Base-by-base conservation (phyloP, 1,140 invertebrate genomes). In the Temnothorax longispinosus region DNA sequence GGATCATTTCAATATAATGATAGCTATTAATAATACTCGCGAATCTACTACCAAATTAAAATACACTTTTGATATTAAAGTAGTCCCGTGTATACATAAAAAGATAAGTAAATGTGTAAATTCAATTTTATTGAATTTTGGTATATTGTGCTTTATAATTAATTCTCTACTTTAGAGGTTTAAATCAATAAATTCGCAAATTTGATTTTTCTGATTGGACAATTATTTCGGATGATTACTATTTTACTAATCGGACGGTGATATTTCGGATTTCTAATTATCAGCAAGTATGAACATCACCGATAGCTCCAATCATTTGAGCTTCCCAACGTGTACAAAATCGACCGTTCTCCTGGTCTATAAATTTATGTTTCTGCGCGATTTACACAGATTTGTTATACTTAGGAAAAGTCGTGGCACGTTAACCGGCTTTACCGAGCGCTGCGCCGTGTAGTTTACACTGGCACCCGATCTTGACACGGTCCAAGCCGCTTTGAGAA, bases 381-480 rank as follows among this genome's bases (percentile, higher is more conserved):
- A 35, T 56, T 15, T n/a, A n/a, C 11, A 50, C 3, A 50, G 18
- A 67, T 89, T 74, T 89, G 78, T 89, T 87, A 84, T 84, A 75
- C 67, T 35, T 85, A 41, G 56, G 74, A 65, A 85, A 90, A 90
- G 87, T 89, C 64, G 54, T 60, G 60, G 44, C 67, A 50, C 64
- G 88, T 89, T 84, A 85, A 84, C 54, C 72, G 62, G 86, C 75
- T 90, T 90, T 77, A 82, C 82, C 74, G 58, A 58, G 54, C 80
- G 86, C 50, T 60, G 44, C 21, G 56, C 58, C 69, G n/a, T 60
- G 56, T 72, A 88, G 90, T 91, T 91, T 91, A 89, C 90, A 77
- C 86, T 91, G 74, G 86, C 86, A 50, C 35, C 78, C 76, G 88
- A 90, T 91, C 87, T 50, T 80, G 77, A 88, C 90, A 84, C 88